A percentile compares a stretch with the other conserved stretches of the same genome.
These are phyloP conservation scores for Luehdorfia chinensis DNA, from an alignment of 1,140 invertebrate genomes.

Conservation along the genomic window DNA sequence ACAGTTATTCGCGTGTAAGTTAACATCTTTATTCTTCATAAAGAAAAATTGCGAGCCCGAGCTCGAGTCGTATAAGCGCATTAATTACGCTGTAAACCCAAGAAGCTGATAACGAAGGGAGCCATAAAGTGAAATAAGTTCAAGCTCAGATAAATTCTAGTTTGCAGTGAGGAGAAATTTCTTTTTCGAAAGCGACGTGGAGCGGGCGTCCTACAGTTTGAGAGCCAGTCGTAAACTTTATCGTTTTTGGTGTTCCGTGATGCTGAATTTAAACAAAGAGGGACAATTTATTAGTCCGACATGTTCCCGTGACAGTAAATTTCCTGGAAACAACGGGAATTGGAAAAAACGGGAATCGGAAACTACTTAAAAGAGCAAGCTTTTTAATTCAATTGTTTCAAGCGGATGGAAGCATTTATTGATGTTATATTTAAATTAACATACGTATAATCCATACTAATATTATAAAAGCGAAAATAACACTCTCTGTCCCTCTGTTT, in stretches of 20 bases:
- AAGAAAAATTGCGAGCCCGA: slow-evolving; percentile 28
- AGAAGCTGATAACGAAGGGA: slow-evolving; percentile 37
- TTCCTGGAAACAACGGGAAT: no score
- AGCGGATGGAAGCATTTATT: no score
- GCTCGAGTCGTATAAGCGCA: slow-evolving; percentile 36
- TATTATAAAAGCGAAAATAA: no score
- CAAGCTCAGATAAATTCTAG: slow-evolving; percentile 34
- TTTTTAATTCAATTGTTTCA: no score
- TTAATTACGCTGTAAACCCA: slow-evolving; percentile 45
- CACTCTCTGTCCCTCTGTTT: no score
- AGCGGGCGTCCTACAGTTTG: slow-evolving; percentile 50
- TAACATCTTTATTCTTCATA: not conserved
- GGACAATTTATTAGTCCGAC: slow-evolving; percentile 21
- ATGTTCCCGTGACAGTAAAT: no score
- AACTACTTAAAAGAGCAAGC: no score
- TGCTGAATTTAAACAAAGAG: slow-evolving; percentile 33
- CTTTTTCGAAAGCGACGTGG: slow-evolving; percentile 55
- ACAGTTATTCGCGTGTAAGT: not conserved
- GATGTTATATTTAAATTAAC: no score
- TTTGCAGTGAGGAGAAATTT: slow-evolving; percentile 45
- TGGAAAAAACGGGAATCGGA: no score
- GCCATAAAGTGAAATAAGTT: slow-evolving; percentile 37
- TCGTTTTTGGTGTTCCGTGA: slow-evolving; percentile 46
- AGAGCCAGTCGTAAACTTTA: slow-evolving; percentile 63
- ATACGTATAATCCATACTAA: no score